Conservation (phyloP, 1,140 invertebrate species). For the Bombus pyrosoma region DNA sequence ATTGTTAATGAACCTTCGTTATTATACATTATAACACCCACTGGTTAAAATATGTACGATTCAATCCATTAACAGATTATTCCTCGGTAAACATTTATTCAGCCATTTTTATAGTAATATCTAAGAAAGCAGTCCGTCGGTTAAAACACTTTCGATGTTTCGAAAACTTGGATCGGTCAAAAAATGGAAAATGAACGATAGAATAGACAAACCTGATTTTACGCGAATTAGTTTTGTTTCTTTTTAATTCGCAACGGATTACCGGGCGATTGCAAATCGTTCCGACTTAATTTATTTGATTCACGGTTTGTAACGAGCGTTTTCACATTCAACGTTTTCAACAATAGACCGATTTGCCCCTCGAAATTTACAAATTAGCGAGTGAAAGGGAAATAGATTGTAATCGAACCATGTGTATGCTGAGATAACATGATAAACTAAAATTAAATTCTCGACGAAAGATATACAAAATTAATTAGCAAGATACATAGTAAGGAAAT, state of each 20-base stretch:
- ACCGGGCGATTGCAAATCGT: not conserved
- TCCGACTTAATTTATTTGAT: not conserved
- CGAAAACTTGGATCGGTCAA: not conserved
- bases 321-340: not conserved
- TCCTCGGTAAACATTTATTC: no score
- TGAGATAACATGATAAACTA: no score
- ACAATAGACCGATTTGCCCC: not conserved
- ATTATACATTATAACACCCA: no score
- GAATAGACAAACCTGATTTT: not conserved
- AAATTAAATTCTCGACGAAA: no score
- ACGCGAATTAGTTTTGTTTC: not conserved
- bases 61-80: no score
- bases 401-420: not conserved
- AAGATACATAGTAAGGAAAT: not conserved
- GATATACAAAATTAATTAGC: not conserved
- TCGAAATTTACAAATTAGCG: not conserved
- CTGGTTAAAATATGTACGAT: no score
- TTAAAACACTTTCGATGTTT: not conserved
- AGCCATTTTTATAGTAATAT: no score
- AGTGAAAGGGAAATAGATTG: not conserved
- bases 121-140: not conserved
- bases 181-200: not conserved
- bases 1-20: not conserved
- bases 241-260: slow-evolving; percentile 12
- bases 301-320: slow-evolving; percentile 3